phyloP scores from a whole-genome alignment of 1,140 invertebrate genomes.

The Calliphora vicina region DNA sequence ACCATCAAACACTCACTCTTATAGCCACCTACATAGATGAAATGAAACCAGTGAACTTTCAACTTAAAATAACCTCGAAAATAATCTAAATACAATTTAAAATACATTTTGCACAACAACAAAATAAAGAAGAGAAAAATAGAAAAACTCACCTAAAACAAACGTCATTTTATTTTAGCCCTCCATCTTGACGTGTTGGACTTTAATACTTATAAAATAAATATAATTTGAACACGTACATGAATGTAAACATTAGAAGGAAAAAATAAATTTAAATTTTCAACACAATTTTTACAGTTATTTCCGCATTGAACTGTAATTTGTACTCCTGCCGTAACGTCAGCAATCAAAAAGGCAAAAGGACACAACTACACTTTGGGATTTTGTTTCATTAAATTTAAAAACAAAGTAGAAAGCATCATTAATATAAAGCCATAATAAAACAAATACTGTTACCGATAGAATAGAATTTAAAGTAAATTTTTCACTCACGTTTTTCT shows the following conservation, averaged over 20 bases:
- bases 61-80: neutral
- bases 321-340: neutral
- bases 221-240: slow-evolving; percentile 3
- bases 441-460: no score
- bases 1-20: no score
- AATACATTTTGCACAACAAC: neutral
- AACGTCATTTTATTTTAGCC: neutral
- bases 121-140: neutral
- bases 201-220: neutral
- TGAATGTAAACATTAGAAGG: neutral
- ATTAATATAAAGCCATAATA: neutral
- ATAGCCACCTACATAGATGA: neutral
- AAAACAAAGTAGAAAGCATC: neutral
- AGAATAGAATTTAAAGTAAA: no score
- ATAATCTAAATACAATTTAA: neutral
- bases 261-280: neutral
- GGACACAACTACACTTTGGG: neutral
- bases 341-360: neutral
- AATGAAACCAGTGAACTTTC: neutral
- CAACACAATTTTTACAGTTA: neutral
- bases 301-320: slow-evolving; percentile 1
- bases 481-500: no score
- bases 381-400: neutral
- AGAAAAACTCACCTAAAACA: neutral
- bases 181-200: neutral